Evolutionary conservation across 35 echinoderm and acorn worm species (phyloP).

Genomic region (Eucidaris tribuloides): DNA sequence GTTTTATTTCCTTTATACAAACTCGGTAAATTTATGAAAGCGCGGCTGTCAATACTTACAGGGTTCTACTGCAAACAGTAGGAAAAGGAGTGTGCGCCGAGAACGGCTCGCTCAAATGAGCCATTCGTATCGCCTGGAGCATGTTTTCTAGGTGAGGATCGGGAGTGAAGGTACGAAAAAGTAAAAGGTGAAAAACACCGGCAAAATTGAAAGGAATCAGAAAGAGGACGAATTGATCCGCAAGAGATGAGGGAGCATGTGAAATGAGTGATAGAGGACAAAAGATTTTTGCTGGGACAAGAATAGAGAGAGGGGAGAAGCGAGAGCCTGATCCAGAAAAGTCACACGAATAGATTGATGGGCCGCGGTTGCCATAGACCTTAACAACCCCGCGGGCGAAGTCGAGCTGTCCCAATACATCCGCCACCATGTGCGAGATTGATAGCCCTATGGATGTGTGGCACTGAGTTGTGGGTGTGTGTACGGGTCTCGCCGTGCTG

Average conservation of each 20-base stretch:
- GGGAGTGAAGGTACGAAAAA: background rate
- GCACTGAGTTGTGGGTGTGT: conserved; percentile 3
- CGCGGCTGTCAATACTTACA: conserved; percentile 25
- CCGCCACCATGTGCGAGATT: conserved; percentile 21
- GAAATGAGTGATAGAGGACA: background rate
- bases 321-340: conserved; percentile 29
- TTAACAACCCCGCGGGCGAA: conserved; percentile 5
- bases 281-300: conserved; percentile 11
- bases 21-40: conserved; percentile 29
- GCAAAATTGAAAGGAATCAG: background rate
- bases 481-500: background rate
- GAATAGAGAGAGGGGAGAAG: background rate
- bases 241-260: background rate
- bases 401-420: conserved; percentile 31
- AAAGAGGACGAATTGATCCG: conserved; percentile 1
- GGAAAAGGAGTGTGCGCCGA: conserved; percentile 3
- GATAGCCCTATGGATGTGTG: conserved; percentile 9
- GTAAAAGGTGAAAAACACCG: background rate
- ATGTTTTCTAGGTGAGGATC: conserved; percentile 23
- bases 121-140: conserved; percentile 11
- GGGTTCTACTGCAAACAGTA: conserved; percentile 14
- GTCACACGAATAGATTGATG: conserved; percentile 36
- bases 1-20: background rate
- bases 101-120: conserved; percentile 16
- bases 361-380: conserved; percentile 15